Conservation (phyloP, 2,113 vertebrate genomes). For the Microtus ochrogaster region DNA sequence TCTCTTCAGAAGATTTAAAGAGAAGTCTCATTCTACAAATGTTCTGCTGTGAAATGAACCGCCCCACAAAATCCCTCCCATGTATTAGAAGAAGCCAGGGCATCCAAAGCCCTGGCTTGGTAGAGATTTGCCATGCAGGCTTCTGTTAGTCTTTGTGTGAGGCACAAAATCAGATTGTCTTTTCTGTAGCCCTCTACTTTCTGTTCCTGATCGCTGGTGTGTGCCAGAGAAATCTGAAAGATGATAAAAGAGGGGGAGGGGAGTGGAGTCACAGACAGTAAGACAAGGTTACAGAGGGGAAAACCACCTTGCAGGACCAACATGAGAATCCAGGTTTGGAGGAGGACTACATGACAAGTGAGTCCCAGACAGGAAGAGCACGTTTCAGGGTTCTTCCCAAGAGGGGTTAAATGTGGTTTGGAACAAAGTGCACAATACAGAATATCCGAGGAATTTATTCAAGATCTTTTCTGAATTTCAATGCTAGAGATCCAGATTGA, state of each 20-base stretch:
- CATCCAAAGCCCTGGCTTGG: background rate
- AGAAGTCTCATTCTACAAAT: background rate
- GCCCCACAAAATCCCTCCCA: background rate
- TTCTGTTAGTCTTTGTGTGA: background rate
- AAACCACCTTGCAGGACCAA: background rate
- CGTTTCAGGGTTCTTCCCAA: rapidly evolving
- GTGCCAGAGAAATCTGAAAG: background rate
- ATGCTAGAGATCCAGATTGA: background rate
- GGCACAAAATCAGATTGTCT: background rate
- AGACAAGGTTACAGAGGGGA: background rate
- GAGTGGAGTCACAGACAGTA: background rate
- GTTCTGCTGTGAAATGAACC: background rate
- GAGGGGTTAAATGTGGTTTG: background rate
- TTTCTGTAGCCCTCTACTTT: background rate
- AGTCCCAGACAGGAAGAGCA: background rate
- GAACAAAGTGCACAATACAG: background rate
- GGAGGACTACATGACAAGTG: background rate
- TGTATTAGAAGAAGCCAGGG: background rate
- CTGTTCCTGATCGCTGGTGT: background rate
- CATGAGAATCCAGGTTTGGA: background rate
- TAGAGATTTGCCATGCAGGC: background rate
- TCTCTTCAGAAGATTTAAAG: background rate
- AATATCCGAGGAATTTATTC: background rate
- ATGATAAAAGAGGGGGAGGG: rapidly evolving
- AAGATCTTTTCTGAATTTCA: background rate